Base-by-base conservation (phyloP, 1,140 invertebrate species). In the Sipha flava region DNA sequence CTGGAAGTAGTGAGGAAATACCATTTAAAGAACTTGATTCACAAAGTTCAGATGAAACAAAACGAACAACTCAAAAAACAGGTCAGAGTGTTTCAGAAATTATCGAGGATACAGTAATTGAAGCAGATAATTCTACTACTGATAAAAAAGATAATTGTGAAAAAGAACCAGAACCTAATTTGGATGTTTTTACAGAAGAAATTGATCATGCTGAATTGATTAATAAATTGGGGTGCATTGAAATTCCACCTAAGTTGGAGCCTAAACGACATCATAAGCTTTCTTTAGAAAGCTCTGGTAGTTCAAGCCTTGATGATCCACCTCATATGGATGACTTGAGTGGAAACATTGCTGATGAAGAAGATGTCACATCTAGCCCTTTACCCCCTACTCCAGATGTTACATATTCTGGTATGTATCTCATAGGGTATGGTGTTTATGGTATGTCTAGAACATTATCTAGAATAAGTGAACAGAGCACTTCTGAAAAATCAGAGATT, bases 401-500 rank as follows among this genome's bases (percentile, higher is more conserved):
- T 18, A 26, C 49, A 1, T 77, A 77, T 77, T 57, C 49, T 26
- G 73, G 73, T 18, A 57, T 59, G 73, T 77, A 77, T 40, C 73
- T 77, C 4, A 68, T 80, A 21, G 79, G 79, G 7, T 66, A 90
- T 23, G 87, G 89, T 72, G 90, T 90, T 23, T 91, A 94, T 87
- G 90, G 90, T 31, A 85, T 92, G 73, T 87, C 89, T 0, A 85
- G 94, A 45, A 95, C 94, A 0, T 87, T 95, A 23, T 95, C 93
- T 1, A 87, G 93, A 72, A 95, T 95, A 83, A 94, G 93, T 3
- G 94, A 95, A 86, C 87, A 93, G 29, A 94, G 93, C 81, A 95
- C 93, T 10, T 93, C 93, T 18, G 91, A 91, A 68, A 87, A 88
- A 83, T 88, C 89, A 3, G 92, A 91, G 83, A 90, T 92, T 81